Evolutionary conservation across 2,797 vertebrate species (phyloP).

Genomic region (Synanceia verrucosa): DNA sequence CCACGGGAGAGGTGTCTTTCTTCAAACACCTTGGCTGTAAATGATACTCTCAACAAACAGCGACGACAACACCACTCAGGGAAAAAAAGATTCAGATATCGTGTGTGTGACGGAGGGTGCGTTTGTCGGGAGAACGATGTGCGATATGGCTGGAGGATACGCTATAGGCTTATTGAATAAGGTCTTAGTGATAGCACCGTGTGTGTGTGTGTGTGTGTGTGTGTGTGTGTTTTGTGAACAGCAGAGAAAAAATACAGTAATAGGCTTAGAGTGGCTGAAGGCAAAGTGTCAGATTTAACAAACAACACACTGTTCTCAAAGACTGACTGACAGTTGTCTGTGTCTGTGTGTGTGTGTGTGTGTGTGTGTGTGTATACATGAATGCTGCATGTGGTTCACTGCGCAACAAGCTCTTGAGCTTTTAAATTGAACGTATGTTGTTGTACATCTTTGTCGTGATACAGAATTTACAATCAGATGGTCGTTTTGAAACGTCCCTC

Average conservation of each 20-base stretch:
- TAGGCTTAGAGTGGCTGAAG: conserved; percentile 73
- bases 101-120: conserved; percentile 29
- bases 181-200: conserved; percentile 68
- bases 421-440: background rate
- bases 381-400: background rate
- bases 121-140: conserved; percentile 64
- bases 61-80: conserved; percentile 60
- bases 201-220: conserved; percentile 37
- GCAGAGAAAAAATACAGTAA: conserved; percentile 71
- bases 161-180: conserved; percentile 80
- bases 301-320: conserved; percentile 61
- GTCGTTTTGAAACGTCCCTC: background rate
- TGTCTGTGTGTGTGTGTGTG: conserved; percentile 8
- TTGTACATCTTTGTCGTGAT: background rate
- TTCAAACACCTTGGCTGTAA: conserved; percentile 88
- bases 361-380: background rate
- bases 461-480: background rate
- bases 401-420: conserved; percentile 30
- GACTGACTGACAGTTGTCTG: conserved; percentile 67
- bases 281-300: conserved; percentile 67
- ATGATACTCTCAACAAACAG: conserved; percentile 94
- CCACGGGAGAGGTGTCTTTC: conserved; percentile 84
- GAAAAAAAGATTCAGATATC: conserved; percentile 65
- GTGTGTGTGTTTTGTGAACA: conserved; percentile 69
- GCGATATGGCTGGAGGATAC: conserved; percentile 77